These are phyloP conservation scores for Nomada ruficornis DNA, from an alignment of 2,888 invertebrate genomes.

Conservation along the genomic window DNA sequence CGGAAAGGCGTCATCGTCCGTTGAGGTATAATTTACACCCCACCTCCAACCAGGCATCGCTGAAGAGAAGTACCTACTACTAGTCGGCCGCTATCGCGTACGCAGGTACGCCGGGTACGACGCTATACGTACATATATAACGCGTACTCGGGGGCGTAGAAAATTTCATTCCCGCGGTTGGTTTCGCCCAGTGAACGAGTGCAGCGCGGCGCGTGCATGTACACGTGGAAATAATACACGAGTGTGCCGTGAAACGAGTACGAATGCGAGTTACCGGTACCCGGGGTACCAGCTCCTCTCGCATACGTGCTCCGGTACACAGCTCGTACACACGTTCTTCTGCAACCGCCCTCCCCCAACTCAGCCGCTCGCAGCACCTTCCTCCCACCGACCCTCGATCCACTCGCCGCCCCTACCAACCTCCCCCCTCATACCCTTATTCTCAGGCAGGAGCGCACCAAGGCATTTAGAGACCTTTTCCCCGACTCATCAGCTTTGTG, in stretches of 20 bases:
- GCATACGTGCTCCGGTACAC: conserved; percentile 64
- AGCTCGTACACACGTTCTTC: conserved; percentile 66
- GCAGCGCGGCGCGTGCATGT: conserved; percentile 56
- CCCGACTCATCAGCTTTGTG: conserved; percentile 84
- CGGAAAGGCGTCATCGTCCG: conserved; percentile 63
- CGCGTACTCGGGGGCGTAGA: conserved; percentile 64
- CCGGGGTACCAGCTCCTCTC: conserved; percentile 65
- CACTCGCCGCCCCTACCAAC: conserved; percentile 29
- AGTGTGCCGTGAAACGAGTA: conserved; percentile 68
- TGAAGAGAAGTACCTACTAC: conserved; percentile 54
- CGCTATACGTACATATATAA: conserved; percentile 30
- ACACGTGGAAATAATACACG: conserved; percentile 65
- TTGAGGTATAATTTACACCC: conserved; percentile 60
- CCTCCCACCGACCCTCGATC: conserved; percentile 28
- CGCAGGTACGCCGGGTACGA: conserved; percentile 38
- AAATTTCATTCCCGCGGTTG: conserved; percentile 81
- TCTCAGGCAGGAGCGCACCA: conserved; percentile 71
- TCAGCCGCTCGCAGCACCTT: conserved; percentile 9
- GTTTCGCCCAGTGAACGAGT: conserved; percentile 75
- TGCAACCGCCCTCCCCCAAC: conserved; percentile 12
- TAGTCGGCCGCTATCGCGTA: conserved; percentile 53
- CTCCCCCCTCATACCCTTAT: conserved; percentile 56
- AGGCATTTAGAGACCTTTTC: conserved; percentile 83
- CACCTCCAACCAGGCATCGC: conserved; percentile 29
- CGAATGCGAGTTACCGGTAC: conserved; percentile 76